Evolutionary conservation across 2,888 invertebrate species (phyloP), one percentile per base, ranked within the genome.

Genomic region (Tuberolachnus salignus): DNA sequence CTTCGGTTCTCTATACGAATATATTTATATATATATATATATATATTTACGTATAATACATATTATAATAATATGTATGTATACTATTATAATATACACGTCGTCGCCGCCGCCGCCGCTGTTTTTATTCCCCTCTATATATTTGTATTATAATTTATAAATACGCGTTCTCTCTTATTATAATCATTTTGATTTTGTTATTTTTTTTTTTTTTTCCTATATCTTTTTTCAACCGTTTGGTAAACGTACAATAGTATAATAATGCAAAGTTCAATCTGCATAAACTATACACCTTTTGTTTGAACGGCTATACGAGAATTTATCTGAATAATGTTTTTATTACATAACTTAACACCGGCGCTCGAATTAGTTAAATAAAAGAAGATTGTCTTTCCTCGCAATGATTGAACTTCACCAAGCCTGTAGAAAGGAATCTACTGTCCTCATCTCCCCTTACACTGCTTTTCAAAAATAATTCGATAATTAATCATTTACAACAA

Each of bases 61-160:
- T 26, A 26, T 61, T 61, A 34, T 63, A 34, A 3, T 63, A 14
- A 23, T 59, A 10, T 26, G 34, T 34, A 34, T 34, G 34, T 34
- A 34, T 26, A 53, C 19, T 53, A 69, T 55, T 55, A 55, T 55
- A 69, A 21, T 53, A 42, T 19, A 55, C 55, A 42, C 42, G 42
- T 70, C 42, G 13, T 42, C 11, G 42, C 42, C 42, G 8, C 14
- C 34, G 51, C 14, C 53, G 1, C 19, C 14, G 34, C 42, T 69
- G n/a, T 53, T 53, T 53, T 11, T 42, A 61, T n/a, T n/a, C n/a
- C n/a, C 6, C 34, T 34, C 6, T 6, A 34, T 34, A 34, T 6
- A 34, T 34, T 34, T 34, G 34, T 34, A 34, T 34, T 34, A 34
- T 34, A 34, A 34, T 34, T 34, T 34, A 34, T 34, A 51, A n/a